Conservation (phyloP, 1,140 invertebrate species). For the Penaeus vannamei region DNA sequence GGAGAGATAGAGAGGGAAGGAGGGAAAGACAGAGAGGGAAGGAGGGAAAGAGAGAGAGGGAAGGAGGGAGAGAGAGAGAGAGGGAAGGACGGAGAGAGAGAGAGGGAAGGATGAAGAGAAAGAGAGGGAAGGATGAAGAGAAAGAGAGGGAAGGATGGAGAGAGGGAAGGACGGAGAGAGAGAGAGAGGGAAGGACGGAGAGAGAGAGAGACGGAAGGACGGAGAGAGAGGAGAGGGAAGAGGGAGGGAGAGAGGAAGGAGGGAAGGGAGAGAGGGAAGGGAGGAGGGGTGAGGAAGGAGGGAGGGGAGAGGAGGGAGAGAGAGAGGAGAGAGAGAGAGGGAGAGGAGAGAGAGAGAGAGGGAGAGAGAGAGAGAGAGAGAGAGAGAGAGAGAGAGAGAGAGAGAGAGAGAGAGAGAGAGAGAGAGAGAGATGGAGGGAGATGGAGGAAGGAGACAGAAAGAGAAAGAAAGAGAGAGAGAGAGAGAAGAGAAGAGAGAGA, state of each 20-base stretch:
- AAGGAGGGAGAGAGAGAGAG: not conserved
- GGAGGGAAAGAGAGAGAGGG: not conserved
- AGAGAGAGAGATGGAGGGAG: slow-evolving; percentile 3
- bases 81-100: not conserved
- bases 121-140: not conserved
- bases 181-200: not conserved
- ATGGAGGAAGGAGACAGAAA: too few species aligned
- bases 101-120: not conserved
- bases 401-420: slow-evolving; percentile 37
- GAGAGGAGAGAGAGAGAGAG: too few species aligned
- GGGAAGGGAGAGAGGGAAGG: slow-evolving; percentile 13
- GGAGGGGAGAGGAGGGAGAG: slow-evolving; percentile 8
- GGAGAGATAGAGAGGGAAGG: too few species aligned
- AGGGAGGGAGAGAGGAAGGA: slow-evolving; percentile 13
- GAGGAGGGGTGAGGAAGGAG: not conserved
- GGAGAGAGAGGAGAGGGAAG: not conserved
- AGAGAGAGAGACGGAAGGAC: not conserved
- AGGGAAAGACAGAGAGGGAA: not conserved
- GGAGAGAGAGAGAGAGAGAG: too few species aligned
- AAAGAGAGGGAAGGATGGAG: not conserved
- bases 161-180: slow-evolving; percentile 6
- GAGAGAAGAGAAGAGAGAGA: not conserved
- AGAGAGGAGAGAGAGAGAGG: not conserved
- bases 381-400: not conserved
- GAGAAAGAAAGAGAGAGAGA: too few species aligned